phyloP scores from a whole-genome alignment of 2,797 vertebrate species.

The Neopelma chrysocephalum region DNA sequence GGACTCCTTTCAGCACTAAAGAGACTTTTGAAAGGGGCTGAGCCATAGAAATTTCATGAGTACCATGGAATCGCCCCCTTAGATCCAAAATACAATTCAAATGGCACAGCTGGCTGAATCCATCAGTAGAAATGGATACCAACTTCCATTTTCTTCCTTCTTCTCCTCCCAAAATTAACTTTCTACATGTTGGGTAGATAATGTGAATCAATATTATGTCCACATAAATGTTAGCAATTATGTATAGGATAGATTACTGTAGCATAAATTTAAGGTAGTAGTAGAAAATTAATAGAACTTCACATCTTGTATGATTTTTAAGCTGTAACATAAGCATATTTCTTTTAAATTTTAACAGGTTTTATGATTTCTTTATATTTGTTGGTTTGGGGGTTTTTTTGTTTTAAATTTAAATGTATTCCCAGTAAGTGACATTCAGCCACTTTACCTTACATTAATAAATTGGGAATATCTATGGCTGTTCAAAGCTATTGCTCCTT shows the following conservation, averaged over 20 bases:
- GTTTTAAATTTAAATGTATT: neutral
- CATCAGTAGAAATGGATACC: slow-evolving; percentile 17
- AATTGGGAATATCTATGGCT: neutral
- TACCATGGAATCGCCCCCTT: neutral
- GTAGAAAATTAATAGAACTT: neutral
- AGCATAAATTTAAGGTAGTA: neutral
- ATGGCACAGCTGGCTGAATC: slow-evolving; percentile 8
- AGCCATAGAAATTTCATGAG: slow-evolving; percentile 32
- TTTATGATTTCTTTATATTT: neutral
- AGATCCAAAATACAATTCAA: slow-evolving; percentile 35
- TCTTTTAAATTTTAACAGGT: neutral
- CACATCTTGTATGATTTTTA: neutral
- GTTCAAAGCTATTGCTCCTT: neutral
- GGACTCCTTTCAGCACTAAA: slow-evolving; percentile 51
- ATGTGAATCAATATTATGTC: neutral
- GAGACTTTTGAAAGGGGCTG: slow-evolving; percentile 45
- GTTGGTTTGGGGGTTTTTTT: too few relatives aligned
- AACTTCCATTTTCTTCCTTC: slow-evolving; percentile 6
- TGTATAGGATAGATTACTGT: neutral
- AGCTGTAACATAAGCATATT: neutral
- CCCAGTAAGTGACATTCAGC: neutral
- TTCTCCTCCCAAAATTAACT: neutral
- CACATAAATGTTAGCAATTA: neutral
- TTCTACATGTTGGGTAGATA: neutral
- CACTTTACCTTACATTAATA: neutral